These are phyloP conservation scores for Melinopterus prodromus DNA, from an alignment of 2,888 invertebrate species.

Conservation along the genomic window DNA sequence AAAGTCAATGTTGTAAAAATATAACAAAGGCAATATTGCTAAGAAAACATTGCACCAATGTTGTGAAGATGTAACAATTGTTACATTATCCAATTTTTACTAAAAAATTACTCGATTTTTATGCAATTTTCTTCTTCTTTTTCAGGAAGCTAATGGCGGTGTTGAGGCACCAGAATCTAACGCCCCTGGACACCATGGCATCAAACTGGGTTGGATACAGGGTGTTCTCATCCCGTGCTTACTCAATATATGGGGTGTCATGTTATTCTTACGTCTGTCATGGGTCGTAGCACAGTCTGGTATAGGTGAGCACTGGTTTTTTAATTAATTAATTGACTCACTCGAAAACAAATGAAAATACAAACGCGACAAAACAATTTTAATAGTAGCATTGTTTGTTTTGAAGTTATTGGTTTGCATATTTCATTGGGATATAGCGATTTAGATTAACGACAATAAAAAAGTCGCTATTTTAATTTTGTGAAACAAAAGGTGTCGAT, in stretches of 20 bases:
- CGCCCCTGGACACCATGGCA: conserved; percentile 55
- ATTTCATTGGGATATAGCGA: too few species aligned
- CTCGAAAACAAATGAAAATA: neutral
- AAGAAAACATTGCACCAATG: too few species aligned
- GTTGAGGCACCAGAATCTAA: conserved; percentile 49
- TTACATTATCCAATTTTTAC: too few species aligned
- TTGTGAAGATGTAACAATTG: too few species aligned
- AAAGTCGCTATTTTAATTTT: neutral
- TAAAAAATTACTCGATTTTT: too few species aligned
- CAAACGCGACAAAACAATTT: neutral
- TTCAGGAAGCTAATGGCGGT: conserved; percentile 46
- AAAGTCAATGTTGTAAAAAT: too few species aligned
- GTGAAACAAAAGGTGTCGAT: neutral
- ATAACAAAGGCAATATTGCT: too few species aligned
- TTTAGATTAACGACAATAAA: too few species aligned
- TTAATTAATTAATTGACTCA: neutral
- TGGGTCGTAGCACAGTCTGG: conserved; percentile 98
- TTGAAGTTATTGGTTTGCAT: too few species aligned
- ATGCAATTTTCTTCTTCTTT: conserved; percentile 34
- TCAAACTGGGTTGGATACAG: conserved; percentile 91
- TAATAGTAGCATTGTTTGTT: too few species aligned
- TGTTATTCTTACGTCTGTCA: conserved; percentile 95
- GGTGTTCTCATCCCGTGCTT: conserved; percentile 94
- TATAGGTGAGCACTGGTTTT: conserved; percentile 62
- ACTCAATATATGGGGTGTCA: conserved; percentile 98